These are phyloP conservation scores for Antheraea yamamai DNA, from an alignment of 2,888 invertebrate species.

Conservation along the genomic window DNA sequence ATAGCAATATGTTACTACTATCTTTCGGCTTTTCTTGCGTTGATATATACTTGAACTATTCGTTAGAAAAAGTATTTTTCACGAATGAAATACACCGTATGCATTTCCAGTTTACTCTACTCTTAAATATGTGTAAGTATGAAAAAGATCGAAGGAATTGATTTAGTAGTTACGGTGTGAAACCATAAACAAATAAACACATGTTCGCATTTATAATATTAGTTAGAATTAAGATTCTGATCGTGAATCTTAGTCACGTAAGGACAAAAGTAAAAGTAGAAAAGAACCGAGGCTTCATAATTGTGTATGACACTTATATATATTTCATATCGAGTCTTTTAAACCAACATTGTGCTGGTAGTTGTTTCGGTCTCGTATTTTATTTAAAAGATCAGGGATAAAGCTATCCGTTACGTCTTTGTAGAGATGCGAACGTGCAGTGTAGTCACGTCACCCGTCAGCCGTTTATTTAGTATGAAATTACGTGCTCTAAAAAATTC, in stretches of 20 bases:
- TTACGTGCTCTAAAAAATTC: constrained; percentile 6
- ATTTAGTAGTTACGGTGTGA: too few species aligned
- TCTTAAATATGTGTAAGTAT: too few species aligned
- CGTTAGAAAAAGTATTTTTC: too few species aligned
- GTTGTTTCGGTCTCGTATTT: neutral
- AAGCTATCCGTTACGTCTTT: constrained; percentile 2
- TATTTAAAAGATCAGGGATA: neutral
- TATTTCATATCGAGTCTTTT: neutral
- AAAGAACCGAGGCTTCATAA: neutral
- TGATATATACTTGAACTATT: too few species aligned
- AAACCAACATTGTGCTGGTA: neutral
- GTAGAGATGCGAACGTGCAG: constrained; percentile 3
- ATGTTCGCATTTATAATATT: too few species aligned
- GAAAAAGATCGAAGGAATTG: too few species aligned
- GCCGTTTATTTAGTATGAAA: constrained; percentile 1
- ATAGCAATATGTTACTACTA: neutral
- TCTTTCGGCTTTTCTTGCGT: too few species aligned
- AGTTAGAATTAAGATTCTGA: neutral
- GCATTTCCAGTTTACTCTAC: too few species aligned
- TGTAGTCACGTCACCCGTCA: constrained; percentile 9
- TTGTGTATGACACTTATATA: neutral
- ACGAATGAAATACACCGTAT: too few species aligned
- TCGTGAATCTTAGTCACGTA: neutral
- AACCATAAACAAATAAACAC: too few species aligned
- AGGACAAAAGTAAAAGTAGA: neutral